Evolutionary conservation across 1,140 invertebrate species (phyloP), one percentile per base, ranked within the genome.

Genomic region (Danaus plexippus): DNA sequence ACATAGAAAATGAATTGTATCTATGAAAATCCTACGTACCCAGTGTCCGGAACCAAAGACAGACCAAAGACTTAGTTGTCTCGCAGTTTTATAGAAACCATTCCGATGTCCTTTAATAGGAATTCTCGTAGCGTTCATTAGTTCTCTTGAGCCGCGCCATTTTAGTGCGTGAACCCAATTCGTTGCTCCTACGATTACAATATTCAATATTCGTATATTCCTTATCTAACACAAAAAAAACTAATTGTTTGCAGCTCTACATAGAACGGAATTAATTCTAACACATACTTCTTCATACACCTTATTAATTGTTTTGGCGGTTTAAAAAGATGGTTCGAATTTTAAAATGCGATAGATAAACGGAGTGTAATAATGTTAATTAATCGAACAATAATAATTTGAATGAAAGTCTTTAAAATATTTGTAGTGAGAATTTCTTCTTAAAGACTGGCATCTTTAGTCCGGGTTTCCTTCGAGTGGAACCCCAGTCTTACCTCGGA

Each of bases 31-130:
- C 15, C 2, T 12, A 56, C 63, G 65, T 66, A 83, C 79, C 82
- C 82, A 86, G 61, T 86, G 82, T 56, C 83, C 83, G 12, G 83
- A 64, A 15, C 75, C 74, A 45, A 83, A 80, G 22, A 85, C 74
- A 9, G 67, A 72, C 80, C 80, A 85, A 57, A 76, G 81, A 61
- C 79, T 82, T 2, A 85, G 52, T 9, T 66, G 61, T 18, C 57
- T 52, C 6, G 58, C 59, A 11, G 60, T 61, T 58, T 86, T 84
- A 50, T 73, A 84, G 62, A 75, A 84, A 2, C 80, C 79, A 58
- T 79, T 84, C 52, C 56, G 67, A 9, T 67, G 6, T 7, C 80
- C 80, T 10, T 50, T 44, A 22, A 85, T 84, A 0, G 18, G 54
- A 22, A 56, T 47, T 51, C 80, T 66, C 56, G 67, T 63, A 0